Percentiles rank a stretch among this genome's conserved stretches.
These are phyloP conservation scores for Drosophila teissieri DNA, from an alignment of 1,140 invertebrate genomes.

Conservation along the genomic window DNA sequence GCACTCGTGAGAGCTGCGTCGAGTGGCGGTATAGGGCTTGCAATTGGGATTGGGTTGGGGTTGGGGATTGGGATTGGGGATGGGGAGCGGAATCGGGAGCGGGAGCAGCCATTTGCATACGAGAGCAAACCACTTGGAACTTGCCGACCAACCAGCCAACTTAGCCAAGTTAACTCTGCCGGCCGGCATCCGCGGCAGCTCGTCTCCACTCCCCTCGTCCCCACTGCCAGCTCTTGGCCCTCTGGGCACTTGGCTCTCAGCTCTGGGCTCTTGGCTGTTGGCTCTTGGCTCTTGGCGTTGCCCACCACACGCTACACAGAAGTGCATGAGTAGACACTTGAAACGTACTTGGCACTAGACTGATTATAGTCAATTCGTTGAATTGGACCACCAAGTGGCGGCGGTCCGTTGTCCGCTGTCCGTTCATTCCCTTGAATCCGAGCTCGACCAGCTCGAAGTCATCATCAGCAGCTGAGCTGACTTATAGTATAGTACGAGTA, in stretches of 20 bases:
- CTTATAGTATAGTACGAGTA: neutral
- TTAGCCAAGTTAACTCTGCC: slow-evolving; percentile 15
- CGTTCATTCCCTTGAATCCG: slow-evolving; percentile 41
- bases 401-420: slow-evolving; percentile 32
- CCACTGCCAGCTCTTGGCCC: neutral
- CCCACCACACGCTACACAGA: slow-evolving; percentile 46
- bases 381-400: slow-evolving; percentile 80
- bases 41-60: slow-evolving; percentile 18
- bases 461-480: slow-evolving; percentile 34
- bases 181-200: slow-evolving; percentile 26
- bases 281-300: slow-evolving; percentile 28
- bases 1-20: slow-evolving; percentile 56
- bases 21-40: slow-evolving; percentile 18
- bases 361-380: slow-evolving; percentile 83
- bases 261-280: slow-evolving; percentile 12
- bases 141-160: slow-evolving; percentile 51
- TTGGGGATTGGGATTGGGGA: slow-evolving; percentile 7
- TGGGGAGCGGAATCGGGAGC: slow-evolving; percentile 16
- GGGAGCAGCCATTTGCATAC: slow-evolving; percentile 69
- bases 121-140: slow-evolving; percentile 71
- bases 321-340: slow-evolving; percentile 81
- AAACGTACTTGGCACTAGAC: slow-evolving; percentile 82
- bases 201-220: neutral
- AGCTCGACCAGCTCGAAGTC: slow-evolving; percentile 28
- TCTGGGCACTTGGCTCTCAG: slow-evolving; percentile 10